Evolutionary conservation across 2,113 vertebrate species (phyloP).

Genomic region (Pluvianellus socialis): DNA sequence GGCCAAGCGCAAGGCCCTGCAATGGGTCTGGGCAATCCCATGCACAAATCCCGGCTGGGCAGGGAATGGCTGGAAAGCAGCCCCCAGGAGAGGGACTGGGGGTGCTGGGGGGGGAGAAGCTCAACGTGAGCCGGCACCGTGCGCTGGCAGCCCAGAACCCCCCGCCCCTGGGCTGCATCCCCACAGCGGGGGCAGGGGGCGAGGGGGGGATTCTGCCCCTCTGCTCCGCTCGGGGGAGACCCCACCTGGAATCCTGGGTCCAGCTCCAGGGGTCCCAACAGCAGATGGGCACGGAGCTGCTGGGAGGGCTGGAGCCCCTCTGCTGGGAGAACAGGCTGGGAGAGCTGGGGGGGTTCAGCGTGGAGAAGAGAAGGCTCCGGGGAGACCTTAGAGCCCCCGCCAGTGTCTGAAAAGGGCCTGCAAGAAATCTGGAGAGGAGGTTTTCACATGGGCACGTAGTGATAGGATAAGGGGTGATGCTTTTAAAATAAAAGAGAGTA

Average conservation of each 20-base stretch:
- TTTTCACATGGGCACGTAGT: too few species aligned
- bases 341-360: neutral
- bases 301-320: neutral
- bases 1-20: neutral
- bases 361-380: neutral
- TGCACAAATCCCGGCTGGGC: neutral
- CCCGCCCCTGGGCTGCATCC: too few species aligned
- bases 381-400: neutral
- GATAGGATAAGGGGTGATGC: neutral
- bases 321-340: neutral
- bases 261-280: too few species aligned
- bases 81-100: too few species aligned
- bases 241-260: too few species aligned
- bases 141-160: too few species aligned
- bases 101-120: too few species aligned
- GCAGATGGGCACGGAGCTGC: too few species aligned
- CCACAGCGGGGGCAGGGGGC: too few species aligned
- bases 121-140: too few species aligned
- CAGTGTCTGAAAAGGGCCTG: neutral
- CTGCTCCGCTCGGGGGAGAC: too few species aligned
- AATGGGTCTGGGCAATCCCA: neutral
- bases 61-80: neutral
- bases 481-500: neutral
- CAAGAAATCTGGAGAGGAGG: neutral
- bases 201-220: too few species aligned